A percentile compares a stretch with the other conserved stretches of the same genome.
Conservation (phyloP, 2,113 vertebrate genomes). For the Baryphthengus martii region DNA sequence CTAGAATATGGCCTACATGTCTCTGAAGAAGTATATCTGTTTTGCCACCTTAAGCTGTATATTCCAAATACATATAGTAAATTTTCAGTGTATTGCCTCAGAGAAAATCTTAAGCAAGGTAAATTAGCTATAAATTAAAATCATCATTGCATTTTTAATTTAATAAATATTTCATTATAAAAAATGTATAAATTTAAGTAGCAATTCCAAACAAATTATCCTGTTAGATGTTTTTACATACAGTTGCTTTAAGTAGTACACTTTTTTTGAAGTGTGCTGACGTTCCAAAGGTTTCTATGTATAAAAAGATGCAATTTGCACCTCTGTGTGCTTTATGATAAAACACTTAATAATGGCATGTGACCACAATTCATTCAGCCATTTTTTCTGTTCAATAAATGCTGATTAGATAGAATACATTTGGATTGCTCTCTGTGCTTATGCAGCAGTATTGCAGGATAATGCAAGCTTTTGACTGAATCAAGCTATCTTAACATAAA, state of each 20-base stretch:
- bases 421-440: neutral
- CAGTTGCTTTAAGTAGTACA: neutral
- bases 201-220: neutral
- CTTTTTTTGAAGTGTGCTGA: neutral
- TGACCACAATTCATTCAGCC: neutral
- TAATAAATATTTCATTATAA: slow-evolving; percentile 62
- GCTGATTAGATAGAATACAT: neutral
- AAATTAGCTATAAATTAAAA: slow-evolving; percentile 57
- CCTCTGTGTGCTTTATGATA: neutral
- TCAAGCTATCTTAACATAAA: neutral
- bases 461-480: slow-evolving; percentile 33
- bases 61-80: neutral
- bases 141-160: neutral
- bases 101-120: slow-evolving; percentile 54
- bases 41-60: neutral
- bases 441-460: neutral
- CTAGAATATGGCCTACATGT: neutral
- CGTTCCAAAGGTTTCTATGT: neutral
- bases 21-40: neutral
- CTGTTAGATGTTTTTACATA: neutral
- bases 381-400: neutral
- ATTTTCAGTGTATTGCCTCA: neutral
- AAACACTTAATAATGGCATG: neutral
- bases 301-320: neutral
- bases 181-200: slow-evolving; percentile 24